Percentiles rank a stretch among this genome's conserved stretches.
Evolutionary conservation across 2,888 invertebrate species (phyloP).

Genomic region (Amblyteles armatorius): DNA sequence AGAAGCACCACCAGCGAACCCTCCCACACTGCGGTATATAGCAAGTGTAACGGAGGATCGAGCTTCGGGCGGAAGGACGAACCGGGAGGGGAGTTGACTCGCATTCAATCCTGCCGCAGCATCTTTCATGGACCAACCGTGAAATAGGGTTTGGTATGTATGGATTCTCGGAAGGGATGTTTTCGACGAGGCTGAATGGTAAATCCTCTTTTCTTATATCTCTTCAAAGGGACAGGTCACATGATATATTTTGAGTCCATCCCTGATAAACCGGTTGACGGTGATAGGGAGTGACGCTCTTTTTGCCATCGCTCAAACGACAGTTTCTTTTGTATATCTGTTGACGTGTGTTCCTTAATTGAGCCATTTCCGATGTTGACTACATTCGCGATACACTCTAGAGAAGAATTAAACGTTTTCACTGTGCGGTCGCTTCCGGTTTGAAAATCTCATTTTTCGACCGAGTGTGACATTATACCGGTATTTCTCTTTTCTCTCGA

Average conservation of each 20-base stretch:
- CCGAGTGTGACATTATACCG: too few relatives aligned
- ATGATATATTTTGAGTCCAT: background rate
- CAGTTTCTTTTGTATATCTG: too few relatives aligned
- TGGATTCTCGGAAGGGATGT: constrained; percentile 9
- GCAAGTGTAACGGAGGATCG: constrained; percentile 47
- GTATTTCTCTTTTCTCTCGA: background rate
- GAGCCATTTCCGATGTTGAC: too few relatives aligned
- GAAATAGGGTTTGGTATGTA: constrained; percentile 28
- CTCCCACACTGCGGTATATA: constrained; percentile 33
- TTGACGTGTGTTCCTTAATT: too few relatives aligned
- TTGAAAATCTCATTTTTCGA: too few relatives aligned
- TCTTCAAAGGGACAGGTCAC: background rate
- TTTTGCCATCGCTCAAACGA: background rate
- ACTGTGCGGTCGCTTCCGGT: too few relatives aligned
- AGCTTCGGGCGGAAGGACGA: constrained; percentile 32
- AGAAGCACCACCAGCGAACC: constrained; percentile 46
- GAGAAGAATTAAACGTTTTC: too few relatives aligned
- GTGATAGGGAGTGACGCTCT: background rate
- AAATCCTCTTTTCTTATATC: background rate
- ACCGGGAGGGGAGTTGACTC: constrained; percentile 43
- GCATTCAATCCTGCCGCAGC: constrained; percentile 54
- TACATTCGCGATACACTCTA: too few relatives aligned
- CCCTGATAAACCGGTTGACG: background rate
- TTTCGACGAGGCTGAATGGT: constrained; percentile 13
- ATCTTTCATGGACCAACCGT: constrained; percentile 8